Evolutionary conservation across 2,113 vertebrate species (phyloP), one percentile per base, ranked within the genome.

Genomic region (Cygnus buccinator): DNA sequence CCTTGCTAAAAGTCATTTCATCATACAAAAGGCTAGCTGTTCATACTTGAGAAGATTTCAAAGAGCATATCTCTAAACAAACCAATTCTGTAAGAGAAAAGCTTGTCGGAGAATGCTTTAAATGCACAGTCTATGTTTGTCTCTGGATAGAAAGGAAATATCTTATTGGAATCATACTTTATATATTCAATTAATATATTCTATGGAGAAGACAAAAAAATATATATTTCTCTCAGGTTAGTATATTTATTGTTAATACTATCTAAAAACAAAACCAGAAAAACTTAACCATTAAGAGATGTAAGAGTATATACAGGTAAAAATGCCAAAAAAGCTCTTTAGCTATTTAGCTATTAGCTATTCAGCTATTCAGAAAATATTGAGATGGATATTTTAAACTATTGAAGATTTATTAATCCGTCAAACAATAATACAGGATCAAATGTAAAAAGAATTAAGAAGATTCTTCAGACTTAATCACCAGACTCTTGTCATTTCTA

Each of bases 11-110:
- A 93, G 52, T 58, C 83, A 76, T 41, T 74, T 77, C 50, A 52
- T 75, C 52, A 61, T 84, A 52, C 93, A 73, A 81, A 96, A 85
- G 43, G 59, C 39, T 95, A 73, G 20, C 67, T 90, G 43, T 91
- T 95, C 80, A 78, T 59, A 63, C 33, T 71, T 59, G 73, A 93
- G 84, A 97, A 96, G 39, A 20, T 95, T 77, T 80, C 26, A 57
- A 88, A 86, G 74, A 93, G 67, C 55, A 54, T 46, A 15, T 71
- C 63, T 75, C n/a, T 41, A 77, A 75, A 90, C 25, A 83, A 66
- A 70, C 33, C 37, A 67, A 2, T 86, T 88, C 41, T 61, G n/a
- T 62, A 75, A 65, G 58, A 78, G 33, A 19, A 11, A 29, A 84
- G 75, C 48, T 79, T 66, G 9, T 73, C 61, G 73, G 68, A 70